Evolutionary conservation across 2,888 invertebrate species (phyloP).

Genomic region (Hirtodrosophila trivittata): DNA sequence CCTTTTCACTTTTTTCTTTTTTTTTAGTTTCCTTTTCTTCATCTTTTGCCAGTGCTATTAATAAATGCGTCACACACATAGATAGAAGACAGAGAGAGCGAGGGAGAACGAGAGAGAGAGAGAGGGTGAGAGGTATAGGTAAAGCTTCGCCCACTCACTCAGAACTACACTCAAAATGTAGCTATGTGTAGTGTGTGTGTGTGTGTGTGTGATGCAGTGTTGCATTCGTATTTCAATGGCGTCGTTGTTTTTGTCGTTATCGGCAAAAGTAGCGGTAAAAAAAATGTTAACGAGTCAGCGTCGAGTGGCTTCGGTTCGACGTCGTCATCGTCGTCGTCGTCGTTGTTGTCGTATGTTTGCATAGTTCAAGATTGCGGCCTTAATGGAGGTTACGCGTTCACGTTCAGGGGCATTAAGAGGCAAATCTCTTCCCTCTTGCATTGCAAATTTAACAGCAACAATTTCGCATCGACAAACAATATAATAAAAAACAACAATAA

Average conservation of each 20-base stretch:
- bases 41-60: conserved; percentile 36
- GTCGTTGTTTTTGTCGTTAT: conserved; percentile 47
- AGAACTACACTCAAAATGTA: conserved; percentile 41
- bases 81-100: background rate
- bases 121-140: conserved; percentile 19
- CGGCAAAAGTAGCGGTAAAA: conserved; percentile 50
- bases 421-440: conserved; percentile 38
- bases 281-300: conserved; percentile 20
- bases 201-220: conserved; percentile 33
- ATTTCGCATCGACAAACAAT: too few species aligned
- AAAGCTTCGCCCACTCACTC: conserved; percentile 47
- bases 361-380: conserved; percentile 83
- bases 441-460: conserved; percentile 10
- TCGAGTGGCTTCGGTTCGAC: conserved; percentile 26
- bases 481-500: too few species aligned
- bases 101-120: background rate
- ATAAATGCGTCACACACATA: conserved; percentile 53
- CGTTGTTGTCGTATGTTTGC: conserved; percentile 26
- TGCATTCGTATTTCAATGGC: conserved; percentile 75
- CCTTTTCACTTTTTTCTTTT: conserved; percentile 37
- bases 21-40: conserved; percentile 1
- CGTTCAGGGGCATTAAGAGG: conserved; percentile 66
- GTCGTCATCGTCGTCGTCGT: conserved; percentile 2
- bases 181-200: background rate
- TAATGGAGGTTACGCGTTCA: conserved; percentile 83